Evolutionary conservation across 2,888 invertebrate species (phyloP), one percentile per base, ranked within the genome.

Genomic region (Morpho achilles): DNA sequence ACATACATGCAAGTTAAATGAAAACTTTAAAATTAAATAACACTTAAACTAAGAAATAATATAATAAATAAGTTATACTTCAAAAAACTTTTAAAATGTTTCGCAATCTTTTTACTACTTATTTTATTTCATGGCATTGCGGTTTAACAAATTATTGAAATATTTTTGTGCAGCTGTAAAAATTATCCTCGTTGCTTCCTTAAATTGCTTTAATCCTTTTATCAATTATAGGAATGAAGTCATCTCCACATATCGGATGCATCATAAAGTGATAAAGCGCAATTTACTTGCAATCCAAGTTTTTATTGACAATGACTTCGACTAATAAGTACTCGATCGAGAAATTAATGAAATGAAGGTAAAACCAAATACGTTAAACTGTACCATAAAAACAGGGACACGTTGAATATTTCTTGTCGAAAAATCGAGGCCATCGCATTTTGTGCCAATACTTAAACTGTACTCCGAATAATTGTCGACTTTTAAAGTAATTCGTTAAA

Each of bases 301-400:
- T 67, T 67, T 67, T 63, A 57, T 63, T 50, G 56, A 51, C 60
- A 57, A 62, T 53, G 55, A 58, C 58, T 39, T 42, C 56, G 43
- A 48, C 61, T 45, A 60, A 60, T 56, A 65, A 58, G 58, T 58
- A 58, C 49, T 41, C 57, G 62, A 64, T 57, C 63, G 50, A 61
- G 61, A 60, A 65, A 69, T 68, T 67, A 68, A 69, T 66, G 66
- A 68, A 65, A 59, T 56, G 70, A 70, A 70, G 69, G 70, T 67
- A 59, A 65, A 56, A 51, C 69, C 67, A 60, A 66, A 65, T 68
- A 67, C 62, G 67, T 68, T 60, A 50, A 60, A 60, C 60, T 54
- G 50, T 46, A 56, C 51, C 41, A 45, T 59, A 54, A 56, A 56
- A 53, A 53, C 56, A 52, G 51, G 53, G 58, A 59, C 55, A 50